phyloP scores from a whole-genome alignment of 2,797 vertebrate species.

The Podargus strigoides region DNA sequence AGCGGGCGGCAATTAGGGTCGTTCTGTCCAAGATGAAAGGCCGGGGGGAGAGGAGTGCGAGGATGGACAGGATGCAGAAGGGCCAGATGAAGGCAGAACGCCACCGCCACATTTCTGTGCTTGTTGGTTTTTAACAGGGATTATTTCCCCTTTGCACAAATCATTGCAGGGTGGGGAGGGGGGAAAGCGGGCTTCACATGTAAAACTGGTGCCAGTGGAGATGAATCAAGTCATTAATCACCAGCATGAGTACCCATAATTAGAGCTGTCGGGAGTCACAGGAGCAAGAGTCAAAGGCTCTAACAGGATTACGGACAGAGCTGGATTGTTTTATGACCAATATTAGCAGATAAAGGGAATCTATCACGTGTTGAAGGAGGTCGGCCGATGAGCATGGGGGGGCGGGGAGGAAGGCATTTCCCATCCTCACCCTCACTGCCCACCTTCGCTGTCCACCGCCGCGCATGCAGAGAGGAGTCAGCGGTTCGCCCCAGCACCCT shows the following conservation, averaged over 20 bases:
- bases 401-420: neutral
- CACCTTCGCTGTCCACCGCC: accelerated
- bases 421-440: neutral
- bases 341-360: slow-evolving; percentile 7
- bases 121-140: neutral
- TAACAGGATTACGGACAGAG: slow-evolving; percentile 50
- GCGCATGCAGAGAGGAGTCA: no score
- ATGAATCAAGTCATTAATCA: slow-evolving; percentile 51
- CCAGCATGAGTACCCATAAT: neutral
- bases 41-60: neutral
- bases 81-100: neutral
- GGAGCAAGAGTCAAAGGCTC: slow-evolving; percentile 47
- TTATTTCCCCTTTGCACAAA: neutral
- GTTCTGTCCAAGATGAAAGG: slow-evolving; percentile 24
- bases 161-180: accelerated
- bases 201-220: slow-evolving; percentile 9
- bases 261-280: slow-evolving; percentile 12
- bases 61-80: slow-evolving; percentile 15
- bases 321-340: slow-evolving; percentile 28
- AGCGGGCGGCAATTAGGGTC: neutral
- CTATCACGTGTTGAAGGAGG: neutral
- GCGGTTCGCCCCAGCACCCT: neutral
- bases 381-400: neutral
- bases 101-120: neutral
- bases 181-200: neutral